phyloP scores from a whole-genome alignment of 2,888 invertebrate genomes.

The Agrenia bidenticulata region DNA sequence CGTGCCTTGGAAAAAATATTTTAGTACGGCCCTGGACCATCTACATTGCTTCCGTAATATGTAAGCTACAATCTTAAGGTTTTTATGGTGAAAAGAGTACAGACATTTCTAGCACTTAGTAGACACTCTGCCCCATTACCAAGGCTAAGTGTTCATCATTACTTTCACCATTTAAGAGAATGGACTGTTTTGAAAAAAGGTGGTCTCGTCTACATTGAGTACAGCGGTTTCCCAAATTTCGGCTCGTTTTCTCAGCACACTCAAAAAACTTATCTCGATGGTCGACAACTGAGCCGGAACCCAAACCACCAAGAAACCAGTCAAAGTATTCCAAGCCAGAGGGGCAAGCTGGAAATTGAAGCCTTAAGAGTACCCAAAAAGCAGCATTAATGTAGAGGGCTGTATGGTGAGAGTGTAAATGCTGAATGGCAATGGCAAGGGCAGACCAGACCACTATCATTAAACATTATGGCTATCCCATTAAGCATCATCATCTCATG shows the following conservation, averaged over 20 bases:
- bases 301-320: conserved; percentile 8
- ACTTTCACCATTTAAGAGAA: conserved; percentile 17
- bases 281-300: conserved; percentile 7
- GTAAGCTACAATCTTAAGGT: too few species aligned
- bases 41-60: too few species aligned
- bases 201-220: not conserved
- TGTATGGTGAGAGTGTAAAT: too few species aligned
- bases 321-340: not conserved
- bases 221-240: not conserved
- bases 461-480: conserved; percentile 8
- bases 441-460: conserved; percentile 5
- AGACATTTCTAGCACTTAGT: conserved; percentile 12
- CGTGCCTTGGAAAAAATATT: too few species aligned
- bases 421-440: conserved; percentile 2
- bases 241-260: not conserved
- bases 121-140: conserved; percentile 16
- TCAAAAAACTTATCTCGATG: conserved; percentile 3
- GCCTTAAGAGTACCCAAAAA: conserved; percentile 3
- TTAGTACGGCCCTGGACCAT: too few species aligned
- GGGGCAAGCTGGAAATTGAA: not conserved
- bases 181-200: conserved; percentile 1
- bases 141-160: conserved; percentile 18
- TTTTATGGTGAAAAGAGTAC: too few species aligned
- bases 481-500: not conserved
- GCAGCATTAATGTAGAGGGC: not conserved